phyloP scores from a whole-genome alignment of 2,888 invertebrate genomes.

The Cataglyphis livida region DNA sequence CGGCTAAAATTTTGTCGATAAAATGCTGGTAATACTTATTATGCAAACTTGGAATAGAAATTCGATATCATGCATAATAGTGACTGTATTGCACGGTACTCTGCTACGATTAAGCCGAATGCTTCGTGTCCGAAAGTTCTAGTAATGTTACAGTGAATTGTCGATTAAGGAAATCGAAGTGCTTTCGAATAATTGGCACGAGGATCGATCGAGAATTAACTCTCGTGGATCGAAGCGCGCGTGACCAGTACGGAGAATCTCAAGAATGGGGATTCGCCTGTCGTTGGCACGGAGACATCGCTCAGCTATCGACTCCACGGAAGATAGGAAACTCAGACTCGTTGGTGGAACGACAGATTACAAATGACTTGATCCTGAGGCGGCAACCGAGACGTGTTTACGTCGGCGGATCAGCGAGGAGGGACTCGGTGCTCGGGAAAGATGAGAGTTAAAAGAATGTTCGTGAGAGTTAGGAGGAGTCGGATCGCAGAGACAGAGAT shows the following conservation, averaged over 20 bases:
- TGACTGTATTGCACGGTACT: neutral
- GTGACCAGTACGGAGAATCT: slow-evolving; percentile 73
- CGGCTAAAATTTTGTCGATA: neutral
- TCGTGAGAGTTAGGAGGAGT: slow-evolving; percentile 2
- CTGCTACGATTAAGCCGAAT: neutral
- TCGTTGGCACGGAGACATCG: slow-evolving; percentile 85
- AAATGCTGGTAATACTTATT: slow-evolving; percentile 16
- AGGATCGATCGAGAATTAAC: slow-evolving; percentile 50
- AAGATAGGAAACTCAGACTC: slow-evolving; percentile 57
- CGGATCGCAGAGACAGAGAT: slow-evolving; percentile 3
- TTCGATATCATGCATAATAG: neutral
- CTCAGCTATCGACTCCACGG: slow-evolving; percentile 85
- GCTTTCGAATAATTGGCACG: slow-evolving; percentile 27
- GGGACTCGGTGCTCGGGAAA: neutral
- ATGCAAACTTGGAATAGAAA: neutral
- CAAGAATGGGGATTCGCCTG: slow-evolving; percentile 83
- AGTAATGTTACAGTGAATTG: neutral
- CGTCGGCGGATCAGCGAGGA: slow-evolving; percentile 23
- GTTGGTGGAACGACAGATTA: slow-evolving; percentile 60
- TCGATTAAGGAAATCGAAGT: slow-evolving; percentile 25
- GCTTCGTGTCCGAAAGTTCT: neutral
- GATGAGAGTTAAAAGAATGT: slow-evolving; percentile 35
- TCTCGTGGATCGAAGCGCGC: slow-evolving; percentile 30
- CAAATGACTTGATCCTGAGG: slow-evolving; percentile 59
- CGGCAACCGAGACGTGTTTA: slow-evolving; percentile 15